phyloP scores from a whole-genome alignment of 2,113 vertebrate genomes.

The Misgurnus mizolepis region DNA sequence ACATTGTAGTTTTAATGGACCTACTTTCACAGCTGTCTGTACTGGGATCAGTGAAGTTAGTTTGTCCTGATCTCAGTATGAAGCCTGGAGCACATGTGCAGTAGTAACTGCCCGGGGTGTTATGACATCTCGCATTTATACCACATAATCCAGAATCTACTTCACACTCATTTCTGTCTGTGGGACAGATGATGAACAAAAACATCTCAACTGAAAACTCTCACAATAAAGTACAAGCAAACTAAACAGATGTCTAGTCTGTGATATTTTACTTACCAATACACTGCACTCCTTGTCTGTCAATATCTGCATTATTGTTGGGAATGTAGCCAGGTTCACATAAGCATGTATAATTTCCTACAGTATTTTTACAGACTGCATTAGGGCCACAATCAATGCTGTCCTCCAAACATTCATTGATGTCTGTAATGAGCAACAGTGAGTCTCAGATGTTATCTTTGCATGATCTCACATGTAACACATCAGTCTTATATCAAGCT shows the following conservation, averaged over 20 bases:
- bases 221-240: background rate
- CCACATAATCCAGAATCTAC: constrained; percentile 37
- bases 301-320: background rate
- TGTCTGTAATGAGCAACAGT: constrained; percentile 55
- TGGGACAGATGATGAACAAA: background rate
- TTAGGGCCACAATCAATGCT: constrained; percentile 54
- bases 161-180: constrained; percentile 65
- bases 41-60: background rate
- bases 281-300: constrained; percentile 38
- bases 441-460: background rate
- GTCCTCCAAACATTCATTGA: constrained; percentile 40
- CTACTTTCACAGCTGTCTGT: constrained; percentile 63
- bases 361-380: rapidly evolving
- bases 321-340: constrained; percentile 61
- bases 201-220: background rate
- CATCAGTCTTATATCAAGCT: background rate
- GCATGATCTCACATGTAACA: background rate
- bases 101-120: constrained; percentile 54
- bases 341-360: constrained; percentile 52
- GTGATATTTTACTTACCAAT: constrained; percentile 43
- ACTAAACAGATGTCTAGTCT: background rate
- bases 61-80: constrained; percentile 43
- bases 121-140: constrained; percentile 53
- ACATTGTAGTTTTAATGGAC: background rate
- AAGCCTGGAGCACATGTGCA: constrained; percentile 66